Base-by-base conservation (phyloP, 53 echinoderm and acorn worm species). In the Luidia sarsii region DNA sequence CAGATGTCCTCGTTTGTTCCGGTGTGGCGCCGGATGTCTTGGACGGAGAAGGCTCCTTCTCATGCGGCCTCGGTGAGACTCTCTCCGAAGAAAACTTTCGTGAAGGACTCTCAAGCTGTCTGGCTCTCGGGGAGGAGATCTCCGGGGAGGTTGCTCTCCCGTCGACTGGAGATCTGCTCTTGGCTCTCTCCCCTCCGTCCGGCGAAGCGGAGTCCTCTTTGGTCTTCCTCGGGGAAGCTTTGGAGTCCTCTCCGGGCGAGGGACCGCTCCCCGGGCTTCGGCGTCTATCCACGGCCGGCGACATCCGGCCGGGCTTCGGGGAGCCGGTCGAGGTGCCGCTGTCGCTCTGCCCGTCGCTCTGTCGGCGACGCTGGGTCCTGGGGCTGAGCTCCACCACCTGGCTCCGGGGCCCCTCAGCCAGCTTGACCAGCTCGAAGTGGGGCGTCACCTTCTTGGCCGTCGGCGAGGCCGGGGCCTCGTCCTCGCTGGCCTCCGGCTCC, bases 371-470 rank as follows among this genome's bases (percentile, higher is more conserved):
- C n/a, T 71, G 72, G 51, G 72, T 53, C 38, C 51, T 63, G n/a
- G 84, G 69, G 33, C 81, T 81, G 38, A 69, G 33, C 50, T 86
- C 80, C 28, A 70, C 72, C 19, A 63, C 64, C 30, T 81, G 81
- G 51, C 81, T 81, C 54, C 81, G 50, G 15, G 61, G 64, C 29
- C 70, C 59, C 35, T 87, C 70, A 0, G 81, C 81, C 37, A 80
- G 62, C 51, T 86, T 86, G 6, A 86, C 86, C 52, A 71, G 30
- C 50, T 81, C 87, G 51, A 81, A 69, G 50, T 87, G 69, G 15
- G 81, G 81, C 62, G 61, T 71, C 23, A 81, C 71, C 51, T 71
- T 87, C 64, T 63, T 70, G 8, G 49, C 60, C 23, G 25, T 65
- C 20, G 87, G 62, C 11, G 87, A 80, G 19, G 57, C 23, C 11